Base-by-base conservation (phyloP, 2,888 invertebrate species). In the Lochmaea capreae region DNA sequence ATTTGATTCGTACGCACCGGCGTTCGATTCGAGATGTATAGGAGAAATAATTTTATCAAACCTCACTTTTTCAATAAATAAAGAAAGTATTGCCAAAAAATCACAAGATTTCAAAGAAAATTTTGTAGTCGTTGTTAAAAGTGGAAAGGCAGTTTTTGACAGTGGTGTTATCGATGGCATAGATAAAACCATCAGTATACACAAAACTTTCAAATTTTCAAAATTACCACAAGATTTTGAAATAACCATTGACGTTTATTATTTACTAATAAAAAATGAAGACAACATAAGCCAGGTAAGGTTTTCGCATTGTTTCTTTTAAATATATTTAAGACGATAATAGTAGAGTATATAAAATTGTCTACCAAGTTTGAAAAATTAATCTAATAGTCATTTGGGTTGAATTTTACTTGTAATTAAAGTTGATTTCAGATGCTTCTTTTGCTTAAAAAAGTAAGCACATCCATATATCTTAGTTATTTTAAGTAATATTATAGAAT, bases 191-290 rank as follows among this genome's bases (percentile, higher is more conserved):
- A 61, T 79, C 10, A 58, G 63, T 33, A 33, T 75, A 12, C 57
- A 67, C 3, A 77, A 79, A 63, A 58, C 5, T 3, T 80, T 80
- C 42, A 46, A 18, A 14, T 78, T 81, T 46, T 71, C 62, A 3
- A 72, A 75, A 8, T 67, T 81, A 42, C 61, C 62, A 5, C 73
- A 74, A 3, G 76, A 81, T 69, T 81, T 81, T 67, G 77, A 71
- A 58, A 74, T 79, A 63, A 58, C 70, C 12, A 65, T 81, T 6
- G 73, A 72, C 5, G 72, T 81, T 61, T 81, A 81, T 63, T 77
- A 78, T 9, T 76, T 81, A 75, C 71, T 57, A 12, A 71, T 81
- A 12, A 73, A 65, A 10, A 71, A 75, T 59, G 77, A 76, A 39
- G 16, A 58, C 39, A 72, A 75, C 52, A 70, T 67, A 39, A 76